Base-by-base conservation (phyloP, 2,113 vertebrate species). In the Eulemur rufifrons region DNA sequence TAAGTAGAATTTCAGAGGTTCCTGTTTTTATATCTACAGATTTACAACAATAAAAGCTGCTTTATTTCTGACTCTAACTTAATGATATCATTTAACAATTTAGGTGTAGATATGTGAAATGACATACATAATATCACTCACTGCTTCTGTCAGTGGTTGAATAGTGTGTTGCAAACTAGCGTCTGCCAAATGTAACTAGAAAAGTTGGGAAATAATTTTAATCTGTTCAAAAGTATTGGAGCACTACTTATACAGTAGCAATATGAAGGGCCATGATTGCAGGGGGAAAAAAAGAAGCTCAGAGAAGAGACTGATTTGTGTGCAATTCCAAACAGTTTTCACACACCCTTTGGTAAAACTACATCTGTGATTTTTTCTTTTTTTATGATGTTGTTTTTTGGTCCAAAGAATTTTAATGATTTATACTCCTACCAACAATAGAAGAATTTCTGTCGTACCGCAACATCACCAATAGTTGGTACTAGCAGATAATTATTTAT, bases 171-270 rank as follows among this genome's bases (percentile, higher is more conserved):
- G 78, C 29, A 96, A 39, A 56, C 63, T 15, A 39, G 74, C 37
- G 8, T 68, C 76, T 76, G 63, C 69, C 84, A 96, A 95, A 21
- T 90, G 56, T 64, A 85, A 80, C 52, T 76, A 71, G 50, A 91
- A 92, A 94, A 83, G 32, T 42, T 80, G 45, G 54, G 81, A 85
- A 82, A 25, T 45, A 78, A 63, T 63, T 94, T 95, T 94, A 89
- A 52, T 91, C 18, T 80, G 11, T 66, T 97, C 94, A 27, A 68
- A 83, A 68, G 12, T 50, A 42, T 76, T 45, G 71, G 64, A 88
- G 56, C 18, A 74, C 52, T 39, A 39, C n/a, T 37, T 69, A 92
- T 5, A 20, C 3, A 45, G 23, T 52, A 71, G 84, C 21, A 17
- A 86, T 77, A 47, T 95, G 54, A 93, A 59, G 32, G 7, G 6